Conservation (phyloP, 2,888 invertebrate genomes). For the Troilus luridus region DNA sequence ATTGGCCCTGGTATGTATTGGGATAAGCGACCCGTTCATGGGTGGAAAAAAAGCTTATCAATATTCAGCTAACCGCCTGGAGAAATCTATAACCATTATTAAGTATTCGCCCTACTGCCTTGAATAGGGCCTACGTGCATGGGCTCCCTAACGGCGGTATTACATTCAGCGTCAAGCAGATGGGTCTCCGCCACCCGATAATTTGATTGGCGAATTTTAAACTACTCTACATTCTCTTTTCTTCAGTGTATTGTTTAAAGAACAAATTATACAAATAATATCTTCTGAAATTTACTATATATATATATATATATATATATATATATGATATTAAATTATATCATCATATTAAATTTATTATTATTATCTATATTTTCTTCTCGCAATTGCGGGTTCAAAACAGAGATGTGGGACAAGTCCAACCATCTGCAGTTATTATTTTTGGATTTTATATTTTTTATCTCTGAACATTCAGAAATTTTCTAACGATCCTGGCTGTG, state of each 20-base stretch:
- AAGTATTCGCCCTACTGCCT: constrained; percentile 30
- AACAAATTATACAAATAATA: neutral
- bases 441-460: no score
- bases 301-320: no score
- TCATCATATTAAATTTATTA: no score
- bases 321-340: no score
- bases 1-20: neutral
- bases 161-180: neutral
- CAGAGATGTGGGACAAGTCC: no score
- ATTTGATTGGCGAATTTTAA: constrained; percentile 19
- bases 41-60: neutral
- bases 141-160: neutral
- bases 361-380: no score
- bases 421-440: no score
- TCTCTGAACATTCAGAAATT: no score
- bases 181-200: neutral
- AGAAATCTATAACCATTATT: constrained; percentile 41
- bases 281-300: no score
- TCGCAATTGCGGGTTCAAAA: no score
- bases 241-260: neutral
- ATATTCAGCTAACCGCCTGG: neutral
- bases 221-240: neutral
- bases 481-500: no score
- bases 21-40: neutral
- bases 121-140: neutral